phyloP scores from a whole-genome alignment of 1,140 invertebrate species.

The Lucilia sericata region DNA sequence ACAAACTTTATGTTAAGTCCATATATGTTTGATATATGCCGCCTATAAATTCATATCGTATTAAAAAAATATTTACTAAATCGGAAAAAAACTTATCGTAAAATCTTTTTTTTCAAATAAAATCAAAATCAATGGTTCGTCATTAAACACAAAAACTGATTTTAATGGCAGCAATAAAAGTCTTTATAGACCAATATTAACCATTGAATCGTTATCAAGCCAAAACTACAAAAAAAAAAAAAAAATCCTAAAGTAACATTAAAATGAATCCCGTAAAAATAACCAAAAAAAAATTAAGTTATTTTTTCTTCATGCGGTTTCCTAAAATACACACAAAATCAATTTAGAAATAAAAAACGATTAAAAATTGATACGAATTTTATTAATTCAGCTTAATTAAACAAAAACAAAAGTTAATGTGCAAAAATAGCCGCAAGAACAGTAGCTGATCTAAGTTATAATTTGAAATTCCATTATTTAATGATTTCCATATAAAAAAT shows the following conservation, averaged over 20 bases:
- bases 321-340: slow-evolving; percentile 30
- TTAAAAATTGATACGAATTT: slow-evolving; percentile 37
- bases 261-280: neutral
- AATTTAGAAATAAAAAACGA: slow-evolving; percentile 20
- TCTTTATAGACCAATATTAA: slow-evolving; percentile 26
- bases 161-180: slow-evolving; percentile 36
- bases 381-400: neutral
- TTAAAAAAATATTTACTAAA: no score
- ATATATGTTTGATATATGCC: neutral
- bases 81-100: no score
- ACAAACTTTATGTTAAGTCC: neutral
- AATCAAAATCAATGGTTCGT: slow-evolving; percentile 11
- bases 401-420: neutral
- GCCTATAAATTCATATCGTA: neutral
- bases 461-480: neutral
- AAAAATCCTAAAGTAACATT: neutral
- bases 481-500: neutral
- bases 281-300: slow-evolving; percentile 3
- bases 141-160: neutral
- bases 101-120: neutral
- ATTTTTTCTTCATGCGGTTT: no score
- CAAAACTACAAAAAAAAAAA: slow-evolving; percentile 4
- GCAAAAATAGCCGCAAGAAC: neutral
- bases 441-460: slow-evolving; percentile 28
- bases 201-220: neutral